Evolutionary conservation across 2,797 vertebrate genomes (phyloP).

Genomic region (Artibeus lituratus): DNA sequence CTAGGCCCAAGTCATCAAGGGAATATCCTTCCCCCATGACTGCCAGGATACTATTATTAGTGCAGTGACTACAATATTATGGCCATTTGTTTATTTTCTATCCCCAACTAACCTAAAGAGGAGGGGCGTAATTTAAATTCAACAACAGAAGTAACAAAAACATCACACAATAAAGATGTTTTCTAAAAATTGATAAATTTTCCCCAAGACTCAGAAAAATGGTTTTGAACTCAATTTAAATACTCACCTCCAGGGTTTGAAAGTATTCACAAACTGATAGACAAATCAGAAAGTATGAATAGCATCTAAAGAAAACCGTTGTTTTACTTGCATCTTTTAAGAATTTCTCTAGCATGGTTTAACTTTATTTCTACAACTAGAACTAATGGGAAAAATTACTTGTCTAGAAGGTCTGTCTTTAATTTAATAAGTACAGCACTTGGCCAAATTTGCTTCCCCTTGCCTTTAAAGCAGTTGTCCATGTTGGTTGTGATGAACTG

Average conservation of each 20-base stretch:
- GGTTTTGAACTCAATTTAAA: neutral
- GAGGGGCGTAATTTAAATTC: neutral
- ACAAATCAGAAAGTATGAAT: neutral
- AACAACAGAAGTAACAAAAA: neutral
- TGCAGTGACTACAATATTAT: neutral
- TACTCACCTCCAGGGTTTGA: neutral
- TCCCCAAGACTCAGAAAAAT: neutral
- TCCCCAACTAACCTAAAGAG: neutral
- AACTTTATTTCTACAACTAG: neutral
- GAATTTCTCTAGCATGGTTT: neutral
- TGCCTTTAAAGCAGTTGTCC: neutral
- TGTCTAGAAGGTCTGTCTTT: neutral
- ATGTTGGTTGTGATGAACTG: neutral
- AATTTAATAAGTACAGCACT: slow-evolving; percentile 22
- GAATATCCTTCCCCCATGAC: neutral
- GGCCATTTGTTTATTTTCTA: neutral
- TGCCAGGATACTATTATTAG: neutral
- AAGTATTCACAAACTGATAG: neutral
- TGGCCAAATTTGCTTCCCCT: neutral
- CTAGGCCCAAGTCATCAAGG: accelerated
- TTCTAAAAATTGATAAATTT: neutral
- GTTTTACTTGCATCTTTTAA: neutral
- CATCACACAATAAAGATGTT: neutral
- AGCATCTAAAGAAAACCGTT: neutral
- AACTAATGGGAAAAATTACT: neutral